phyloP scores from a whole-genome alignment of 2,888 invertebrate genomes.

The Vannuccia rotundouncinata region DNA sequence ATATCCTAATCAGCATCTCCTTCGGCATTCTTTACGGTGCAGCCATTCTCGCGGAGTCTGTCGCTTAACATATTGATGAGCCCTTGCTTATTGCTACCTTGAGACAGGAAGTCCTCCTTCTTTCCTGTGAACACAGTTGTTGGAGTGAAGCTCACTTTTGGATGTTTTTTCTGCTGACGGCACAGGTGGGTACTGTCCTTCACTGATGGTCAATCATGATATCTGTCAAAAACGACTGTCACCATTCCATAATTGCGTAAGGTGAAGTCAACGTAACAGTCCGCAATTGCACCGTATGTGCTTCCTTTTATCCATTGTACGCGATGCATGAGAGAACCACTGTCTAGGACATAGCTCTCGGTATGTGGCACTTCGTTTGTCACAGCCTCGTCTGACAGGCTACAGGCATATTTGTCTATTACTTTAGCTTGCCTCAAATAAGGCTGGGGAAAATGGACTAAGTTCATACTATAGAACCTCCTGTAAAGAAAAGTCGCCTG shows the following conservation, averaged over 20 bases:
- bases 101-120: conserved; percentile 40
- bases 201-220: conserved; percentile 36
- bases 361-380: conserved; percentile 28
- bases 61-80: conserved; percentile 39
- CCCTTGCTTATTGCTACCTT: conserved; percentile 39
- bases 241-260: conserved; percentile 37
- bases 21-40: conserved; percentile 34
- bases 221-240: conserved; percentile 41
- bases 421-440: conserved; percentile 32
- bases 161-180: conserved; percentile 28
- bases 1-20: conserved; percentile 39
- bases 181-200: conserved; percentile 39
- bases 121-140: conserved; percentile 39
- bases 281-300: conserved; percentile 39
- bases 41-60: conserved; percentile 34
- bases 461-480: conserved; percentile 27
- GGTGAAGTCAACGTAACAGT: conserved; percentile 34
- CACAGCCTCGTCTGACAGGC: conserved; percentile 29
- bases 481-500: conserved; percentile 28
- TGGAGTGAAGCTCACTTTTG: conserved; percentile 33
- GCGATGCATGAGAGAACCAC: conserved; percentile 40
- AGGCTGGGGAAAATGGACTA: conserved; percentile 36
- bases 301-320: conserved; percentile 40
- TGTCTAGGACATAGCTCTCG: conserved; percentile 41
- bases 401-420: neutral